Conservation (phyloP, 2,888 invertebrate species). For the Pinctada fucata region DNA sequence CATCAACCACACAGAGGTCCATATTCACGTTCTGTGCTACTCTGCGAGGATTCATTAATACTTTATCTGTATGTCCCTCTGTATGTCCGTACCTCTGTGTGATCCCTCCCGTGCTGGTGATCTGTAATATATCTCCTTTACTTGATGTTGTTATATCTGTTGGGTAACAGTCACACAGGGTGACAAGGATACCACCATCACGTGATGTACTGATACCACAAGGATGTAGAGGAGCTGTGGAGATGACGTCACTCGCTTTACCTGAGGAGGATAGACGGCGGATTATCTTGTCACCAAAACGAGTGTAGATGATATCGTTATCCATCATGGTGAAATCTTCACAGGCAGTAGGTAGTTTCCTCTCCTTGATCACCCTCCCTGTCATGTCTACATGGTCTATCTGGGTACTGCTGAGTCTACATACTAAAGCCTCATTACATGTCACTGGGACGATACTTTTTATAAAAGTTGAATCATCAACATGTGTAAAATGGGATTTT, state of each 20-base stretch:
- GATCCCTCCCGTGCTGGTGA: neutral
- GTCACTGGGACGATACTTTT: no score
- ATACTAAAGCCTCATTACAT: no score
- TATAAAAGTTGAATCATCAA: no score
- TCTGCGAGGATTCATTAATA: neutral
- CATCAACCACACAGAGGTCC: neutral
- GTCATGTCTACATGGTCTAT: no score
- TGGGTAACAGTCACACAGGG: neutral
- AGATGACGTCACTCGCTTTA: neutral
- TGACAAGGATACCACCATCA: neutral
- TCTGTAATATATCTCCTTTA: neutral
- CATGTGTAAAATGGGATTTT: no score
- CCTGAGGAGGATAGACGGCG: neutral
- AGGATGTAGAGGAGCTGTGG: neutral
- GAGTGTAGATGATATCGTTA: neutral
- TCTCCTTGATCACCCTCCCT: no score
- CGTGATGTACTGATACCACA: neutral
- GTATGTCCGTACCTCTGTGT: neutral
- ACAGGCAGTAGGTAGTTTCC: no score
- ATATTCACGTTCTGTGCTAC: neutral
- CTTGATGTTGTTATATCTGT: neutral
- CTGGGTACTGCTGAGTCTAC: no score
- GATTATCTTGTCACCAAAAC: neutral
- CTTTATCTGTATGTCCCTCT: neutral
- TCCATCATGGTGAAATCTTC: neutral